phyloP scores from a whole-genome alignment of 1,140 invertebrate species.

The Tetramorium alpestre region DNA sequence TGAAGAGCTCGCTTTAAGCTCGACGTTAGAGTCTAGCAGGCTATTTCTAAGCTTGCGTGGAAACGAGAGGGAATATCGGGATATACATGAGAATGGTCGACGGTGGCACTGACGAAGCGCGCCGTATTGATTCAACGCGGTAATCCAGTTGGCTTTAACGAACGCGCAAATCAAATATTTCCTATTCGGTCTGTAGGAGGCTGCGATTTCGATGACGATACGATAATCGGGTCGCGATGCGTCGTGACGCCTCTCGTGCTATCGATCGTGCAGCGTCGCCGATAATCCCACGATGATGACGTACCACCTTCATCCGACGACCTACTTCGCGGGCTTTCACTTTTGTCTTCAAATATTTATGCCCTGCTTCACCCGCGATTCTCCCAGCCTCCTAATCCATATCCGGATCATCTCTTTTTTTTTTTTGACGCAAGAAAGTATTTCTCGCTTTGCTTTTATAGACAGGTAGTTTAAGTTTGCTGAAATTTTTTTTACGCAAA shows the following conservation, averaged over 20 bases:
- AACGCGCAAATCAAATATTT: slow-evolving; percentile 63
- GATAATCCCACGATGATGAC: slow-evolving; percentile 43
- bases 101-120: slow-evolving; percentile 58
- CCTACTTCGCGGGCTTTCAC: slow-evolving; percentile 59
- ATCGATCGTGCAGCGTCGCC: slow-evolving; percentile 34
- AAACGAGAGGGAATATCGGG: slow-evolving; percentile 51
- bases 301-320: slow-evolving; percentile 40
- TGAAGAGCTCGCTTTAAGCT: slow-evolving; percentile 47
- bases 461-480: not conserved
- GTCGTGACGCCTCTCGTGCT: slow-evolving; percentile 25
- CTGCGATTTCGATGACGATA: slow-evolving; percentile 17
- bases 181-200: not conserved
- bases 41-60: slow-evolving; percentile 14
- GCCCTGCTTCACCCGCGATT: slow-evolving; percentile 6
- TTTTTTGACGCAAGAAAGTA: not conserved
- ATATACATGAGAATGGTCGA: slow-evolving; percentile 43
- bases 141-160: slow-evolving; percentile 61
- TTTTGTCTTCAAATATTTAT: slow-evolving; percentile 53
- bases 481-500: not conserved
- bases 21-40: slow-evolving; percentile 28
- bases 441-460: not conserved
- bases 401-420: not conserved
- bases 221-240: slow-evolving; percentile 9
- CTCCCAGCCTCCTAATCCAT: slow-evolving; percentile 6
- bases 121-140: slow-evolving; percentile 67